Base-by-base conservation (phyloP, 1,140 invertebrate species). In the Chelonus insularis region DNA sequence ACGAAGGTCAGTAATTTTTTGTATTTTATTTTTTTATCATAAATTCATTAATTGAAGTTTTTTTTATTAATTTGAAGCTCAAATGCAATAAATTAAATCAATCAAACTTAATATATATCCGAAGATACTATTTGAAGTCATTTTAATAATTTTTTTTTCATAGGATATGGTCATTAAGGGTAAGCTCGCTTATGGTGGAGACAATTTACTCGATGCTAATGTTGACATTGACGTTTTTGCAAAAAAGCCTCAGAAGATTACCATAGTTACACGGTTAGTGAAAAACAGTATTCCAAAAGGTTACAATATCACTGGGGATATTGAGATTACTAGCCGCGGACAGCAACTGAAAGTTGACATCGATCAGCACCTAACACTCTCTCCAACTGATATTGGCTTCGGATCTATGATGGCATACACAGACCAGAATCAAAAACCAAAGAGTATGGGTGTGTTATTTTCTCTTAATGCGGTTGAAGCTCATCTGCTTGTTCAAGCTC, bases 221-320 rank as follows among this genome's bases (percentile, higher is more conserved):
- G 0, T 88, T 1, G 76, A 84, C 20, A 75, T 89, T 11, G 88
- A 90, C 66, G 68, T 89, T 5, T 88, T 89, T 68, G 79, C 82
- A 1, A 83, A 85, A 56, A 81, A 84, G n/a, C 75, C 85, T 5
- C 86, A 89, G 48, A 88, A 86, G 68, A 80, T 90, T n/a, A 73
- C 79, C 25, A 65, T 79, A 7, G 63, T 66, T 9, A 74, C 71
- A 2, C 79, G 82, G 37, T 32, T 79, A 3, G 2, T 67, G 0
- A 72, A 69, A 4, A 63, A 48, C 4, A 9, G 64, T 0, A 61
- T 82, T 4, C 62, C 66, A 0, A 67, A 78, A 4, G 79, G 77
- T 1, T 73, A 71, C 50, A 84, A 84, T 16, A 9, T 81, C 0
- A 80, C 79, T 16, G 63, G 71, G 1, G 43, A 52, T 0, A n/a